Conservation (phyloP, 2,888 invertebrate species). For the Pemphredon lugubris region DNA sequence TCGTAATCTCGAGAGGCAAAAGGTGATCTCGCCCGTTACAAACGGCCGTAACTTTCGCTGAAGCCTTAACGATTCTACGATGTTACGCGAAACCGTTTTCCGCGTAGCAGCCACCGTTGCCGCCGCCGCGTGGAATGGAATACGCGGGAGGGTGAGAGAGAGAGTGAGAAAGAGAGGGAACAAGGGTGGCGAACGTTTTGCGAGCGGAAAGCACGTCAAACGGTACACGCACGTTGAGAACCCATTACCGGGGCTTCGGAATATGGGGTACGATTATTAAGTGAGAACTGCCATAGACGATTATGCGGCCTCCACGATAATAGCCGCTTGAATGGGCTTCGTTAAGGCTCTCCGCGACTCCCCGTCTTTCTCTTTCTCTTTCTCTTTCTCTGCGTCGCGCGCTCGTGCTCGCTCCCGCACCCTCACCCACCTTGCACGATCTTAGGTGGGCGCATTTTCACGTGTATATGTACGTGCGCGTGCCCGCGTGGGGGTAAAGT, state of each 20-base stretch:
- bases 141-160: too few species aligned
- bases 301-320: slow-evolving; percentile 77
- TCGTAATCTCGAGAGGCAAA: neutral
- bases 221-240: slow-evolving; percentile 55
- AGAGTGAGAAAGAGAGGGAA: too few species aligned
- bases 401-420: slow-evolving; percentile 15
- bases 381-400: slow-evolving; percentile 1
- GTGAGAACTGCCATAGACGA: slow-evolving; percentile 77
- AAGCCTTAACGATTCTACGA: slow-evolving; percentile 20
- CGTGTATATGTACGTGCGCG: slow-evolving; percentile 1
- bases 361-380: slow-evolving; percentile 51
- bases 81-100: neutral
- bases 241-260: slow-evolving; percentile 70
- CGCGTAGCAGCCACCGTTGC: slow-evolving; percentile 12
- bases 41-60: slow-evolving; percentile 41
- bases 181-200: slow-evolving; percentile 55
- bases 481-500: slow-evolving; percentile 46
- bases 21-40: neutral
- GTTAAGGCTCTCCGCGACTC: slow-evolving; percentile 74
- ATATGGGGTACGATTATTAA: slow-evolving; percentile 78
- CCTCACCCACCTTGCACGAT: neutral
- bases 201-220: slow-evolving; percentile 38
- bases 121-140: slow-evolving; percentile 64
- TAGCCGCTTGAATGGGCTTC: slow-evolving; percentile 79
- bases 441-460: neutral